phyloP scores from a whole-genome alignment of 2,888 invertebrate species.

The Sphecodes monilicornis region DNA sequence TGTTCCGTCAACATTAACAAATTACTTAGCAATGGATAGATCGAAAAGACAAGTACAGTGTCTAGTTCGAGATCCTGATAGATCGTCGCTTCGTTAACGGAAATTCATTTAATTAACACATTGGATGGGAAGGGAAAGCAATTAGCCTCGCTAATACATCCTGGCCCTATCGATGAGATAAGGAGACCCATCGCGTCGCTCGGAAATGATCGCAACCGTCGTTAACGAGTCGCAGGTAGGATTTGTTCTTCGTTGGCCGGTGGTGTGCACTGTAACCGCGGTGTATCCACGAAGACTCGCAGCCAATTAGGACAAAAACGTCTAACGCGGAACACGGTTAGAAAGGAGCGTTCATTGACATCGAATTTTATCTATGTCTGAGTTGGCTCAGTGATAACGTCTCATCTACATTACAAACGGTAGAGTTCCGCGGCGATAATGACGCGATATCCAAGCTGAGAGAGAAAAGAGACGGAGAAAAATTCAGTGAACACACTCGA shows the following conservation, averaged over 20 bases:
- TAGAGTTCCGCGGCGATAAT: constrained; percentile 46
- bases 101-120: constrained; percentile 29
- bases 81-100: not conserved
- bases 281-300: constrained; percentile 20
- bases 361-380: constrained; percentile 65
- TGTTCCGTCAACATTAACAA: not conserved
- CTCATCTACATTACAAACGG: constrained; percentile 60
- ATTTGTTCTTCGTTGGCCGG: constrained; percentile 6
- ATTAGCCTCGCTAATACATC: constrained; percentile 41
- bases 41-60: not conserved
- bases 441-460: constrained; percentile 10
- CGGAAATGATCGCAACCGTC: constrained; percentile 29
- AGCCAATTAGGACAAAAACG: constrained; percentile 53
- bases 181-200: not conserved
- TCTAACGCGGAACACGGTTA: constrained; percentile 40
- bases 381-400: constrained; percentile 62
- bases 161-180: constrained; percentile 28
- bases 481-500: constrained; percentile 48
- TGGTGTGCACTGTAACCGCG: constrained; percentile 10
- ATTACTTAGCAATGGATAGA: not conserved
- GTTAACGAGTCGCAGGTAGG: constrained; percentile 35
- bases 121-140: not conserved
- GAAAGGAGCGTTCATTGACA: constrained; percentile 66
- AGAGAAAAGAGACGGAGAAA: not conserved
- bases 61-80: not conserved